Conservation (phyloP, 1,140 invertebrate species). For the Lasioglossum albipes region DNA sequence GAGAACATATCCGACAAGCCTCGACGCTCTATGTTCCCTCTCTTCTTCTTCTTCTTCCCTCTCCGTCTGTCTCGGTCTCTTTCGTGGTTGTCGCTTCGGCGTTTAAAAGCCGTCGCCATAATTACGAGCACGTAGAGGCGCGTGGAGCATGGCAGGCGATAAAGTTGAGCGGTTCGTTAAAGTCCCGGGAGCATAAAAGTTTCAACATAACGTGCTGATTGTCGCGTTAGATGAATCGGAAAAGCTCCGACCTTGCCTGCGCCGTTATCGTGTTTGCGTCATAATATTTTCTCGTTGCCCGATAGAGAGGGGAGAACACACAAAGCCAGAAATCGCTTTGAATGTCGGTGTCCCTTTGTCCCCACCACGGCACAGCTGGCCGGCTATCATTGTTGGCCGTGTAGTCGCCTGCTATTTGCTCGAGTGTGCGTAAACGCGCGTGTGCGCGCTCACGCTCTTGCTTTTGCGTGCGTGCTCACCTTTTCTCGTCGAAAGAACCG, state of each 20-base stretch:
- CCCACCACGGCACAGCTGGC: conserved; percentile 39
- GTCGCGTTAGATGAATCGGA: conserved; percentile 55
- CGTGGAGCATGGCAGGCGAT: not conserved
- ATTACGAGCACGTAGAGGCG: not conserved
- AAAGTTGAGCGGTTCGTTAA: conserved; percentile 16
- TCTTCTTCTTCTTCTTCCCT: no score
- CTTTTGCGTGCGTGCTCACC: no score
- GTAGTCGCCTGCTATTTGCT: no score
- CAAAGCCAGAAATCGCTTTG: conserved; percentile 51
- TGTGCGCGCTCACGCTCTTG: not conserved
- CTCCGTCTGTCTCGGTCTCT: no score
- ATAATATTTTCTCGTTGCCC: conserved; percentile 56
- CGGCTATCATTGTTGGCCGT: conserved; percentile 32
- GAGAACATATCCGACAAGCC: no score
- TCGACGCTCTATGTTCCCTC: no score
- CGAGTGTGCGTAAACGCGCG: not conserved
- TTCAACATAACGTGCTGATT: conserved; percentile 28
- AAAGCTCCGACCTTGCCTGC: conserved; percentile 56
- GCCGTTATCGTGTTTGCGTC: conserved; percentile 60
- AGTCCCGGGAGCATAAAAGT: conserved; percentile 14
- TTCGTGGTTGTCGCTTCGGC: no score
- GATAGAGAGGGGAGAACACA: conserved; percentile 12
- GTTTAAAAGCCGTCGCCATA: not conserved
- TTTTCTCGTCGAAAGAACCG: not conserved
- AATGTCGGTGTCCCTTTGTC: conserved; percentile 54